phyloP scores from a whole-genome alignment of 2,113 vertebrate genomes.

The Phrynosoma blainvillii region DNA sequence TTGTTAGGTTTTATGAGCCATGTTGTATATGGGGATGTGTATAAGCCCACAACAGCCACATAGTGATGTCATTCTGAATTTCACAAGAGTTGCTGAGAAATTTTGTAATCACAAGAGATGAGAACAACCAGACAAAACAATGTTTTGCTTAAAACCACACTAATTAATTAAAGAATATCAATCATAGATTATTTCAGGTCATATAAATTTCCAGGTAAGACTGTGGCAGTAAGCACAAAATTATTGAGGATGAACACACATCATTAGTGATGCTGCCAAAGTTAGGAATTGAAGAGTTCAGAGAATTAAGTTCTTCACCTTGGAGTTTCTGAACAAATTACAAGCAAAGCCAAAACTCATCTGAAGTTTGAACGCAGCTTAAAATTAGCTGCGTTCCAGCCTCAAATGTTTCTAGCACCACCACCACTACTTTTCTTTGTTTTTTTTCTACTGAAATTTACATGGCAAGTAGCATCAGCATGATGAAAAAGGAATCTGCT shows the following conservation, averaged over 20 bases:
- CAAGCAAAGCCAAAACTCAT: background rate
- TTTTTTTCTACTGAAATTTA: background rate
- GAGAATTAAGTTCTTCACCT: background rate
- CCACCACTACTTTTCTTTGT: background rate
- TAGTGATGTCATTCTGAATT: slow-evolving; percentile 59
- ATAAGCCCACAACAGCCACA: slow-evolving; percentile 68
- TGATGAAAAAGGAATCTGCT: background rate
- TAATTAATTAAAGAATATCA: slow-evolving; percentile 47
- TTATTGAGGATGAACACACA: slow-evolving; percentile 28
- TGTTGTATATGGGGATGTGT: slow-evolving; percentile 55
- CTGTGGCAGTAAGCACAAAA: slow-evolving; percentile 33
- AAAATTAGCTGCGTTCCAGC: background rate
- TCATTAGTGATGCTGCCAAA: background rate
- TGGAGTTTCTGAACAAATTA: background rate
- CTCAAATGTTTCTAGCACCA: background rate
- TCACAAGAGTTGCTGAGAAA: slow-evolving; percentile 56
- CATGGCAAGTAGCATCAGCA: too few species aligned
- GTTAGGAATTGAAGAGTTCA: background rate
- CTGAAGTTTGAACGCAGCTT: background rate
- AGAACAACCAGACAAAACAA: background rate
- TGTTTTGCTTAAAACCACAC: slow-evolving; percentile 43
- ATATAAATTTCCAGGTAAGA: slow-evolving; percentile 41
- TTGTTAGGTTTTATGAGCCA: slow-evolving; percentile 77
- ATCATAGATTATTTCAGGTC: slow-evolving; percentile 30
- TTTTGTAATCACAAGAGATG: background rate